Base-by-base conservation (phyloP, 2,888 invertebrate genomes). In the Cancer borealis region DNA sequence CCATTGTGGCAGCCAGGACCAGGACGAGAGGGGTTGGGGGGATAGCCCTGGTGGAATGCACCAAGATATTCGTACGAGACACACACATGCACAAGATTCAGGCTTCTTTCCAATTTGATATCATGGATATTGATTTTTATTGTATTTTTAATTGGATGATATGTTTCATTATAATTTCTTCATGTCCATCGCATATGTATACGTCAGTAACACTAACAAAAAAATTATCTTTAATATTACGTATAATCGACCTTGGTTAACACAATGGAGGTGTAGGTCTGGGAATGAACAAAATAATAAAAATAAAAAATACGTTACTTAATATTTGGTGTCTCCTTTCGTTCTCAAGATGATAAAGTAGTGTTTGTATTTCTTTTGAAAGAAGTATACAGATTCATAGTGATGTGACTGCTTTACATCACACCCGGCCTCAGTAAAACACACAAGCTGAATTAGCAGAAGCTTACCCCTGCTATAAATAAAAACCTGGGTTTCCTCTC, bases 71-170 rank as follows among this genome's bases (percentile, higher is more conserved):
- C 84, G 17, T 10, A 84, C 84, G 73, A 79, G 26, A 79, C 79
- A 79, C 79, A 79, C 26, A 26, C 79, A 39, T 6, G 39, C 30
- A 39, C 17, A 10, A 12, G 84, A 39, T 12, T 84, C 39, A 12
- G 30, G 10, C 39, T 84, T 84, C 39, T 39, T 84, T 84, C 39
- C 84, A 84, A 39, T 84, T 84, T 84, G 84, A 84, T 39, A 14
- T 10, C 84, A 10, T 30, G 84, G 39, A 84, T 10, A 84, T 84
- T 84, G 39, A 84, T 84, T 84, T 84, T 84, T 39, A 39, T 39
- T 84, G 84, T 73, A 73, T 73, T 73, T 73, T 26, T 26, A 73
- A 73, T 73, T 73, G 73, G 73, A 73, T 73, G 26, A 26, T 73
- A 73, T 26, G 73, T 73, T 73, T 73, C 73, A 26, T 73, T 73